Base-by-base conservation (phyloP, 2,113 vertebrate genomes). In the Rhabdornis inornatus region DNA sequence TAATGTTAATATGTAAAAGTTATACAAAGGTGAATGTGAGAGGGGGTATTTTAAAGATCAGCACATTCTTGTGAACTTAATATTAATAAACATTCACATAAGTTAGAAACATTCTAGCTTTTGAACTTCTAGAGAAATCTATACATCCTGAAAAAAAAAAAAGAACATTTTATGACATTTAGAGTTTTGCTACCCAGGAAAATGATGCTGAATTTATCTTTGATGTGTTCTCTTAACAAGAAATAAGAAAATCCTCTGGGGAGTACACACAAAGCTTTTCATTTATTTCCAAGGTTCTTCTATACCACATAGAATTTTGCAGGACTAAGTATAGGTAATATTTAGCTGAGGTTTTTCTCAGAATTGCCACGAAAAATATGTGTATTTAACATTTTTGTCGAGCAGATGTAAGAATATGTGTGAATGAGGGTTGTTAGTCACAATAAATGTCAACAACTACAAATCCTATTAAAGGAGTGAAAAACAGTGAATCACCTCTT, bases 211-310 rank as follows among this genome's bases (percentile, higher is more conserved):
- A 1, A 30, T 47, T 88, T 40, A 8, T 39, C 76, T 79, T 23
- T 55, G 10, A 23, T 42, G 5, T 76, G 6, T 64, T 68, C 30
- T 42, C 25, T 70, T 55, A 66, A 57, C 5, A 39, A 25, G 4
- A 37, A 68, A 24, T 10, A n/a, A 68, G 16, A 61, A n/a, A n/a
- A n/a, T n/a, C n/a, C n/a, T n/a, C n/a, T n/a, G n/a, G n/a, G n/a
- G n/a, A n/a, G 35, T 25, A 21, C 2, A 9, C 4, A 61, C 12
- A 64, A 65, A 3, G 2, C 2, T 74, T 85, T 63, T 40, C 0
- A 27, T 49, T 30, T 68, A 4, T 69, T 87, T 74, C 28, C 13
- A 31, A 33, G 6, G 7, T 56, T 42, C 1, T 76, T 81, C 89
- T 84, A 50, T 5, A 61, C 1, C 19, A 10, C 7, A 7, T 8